Base-by-base conservation (phyloP, 2,113 vertebrate species). In the Aleadryas rufinucha region DNA sequence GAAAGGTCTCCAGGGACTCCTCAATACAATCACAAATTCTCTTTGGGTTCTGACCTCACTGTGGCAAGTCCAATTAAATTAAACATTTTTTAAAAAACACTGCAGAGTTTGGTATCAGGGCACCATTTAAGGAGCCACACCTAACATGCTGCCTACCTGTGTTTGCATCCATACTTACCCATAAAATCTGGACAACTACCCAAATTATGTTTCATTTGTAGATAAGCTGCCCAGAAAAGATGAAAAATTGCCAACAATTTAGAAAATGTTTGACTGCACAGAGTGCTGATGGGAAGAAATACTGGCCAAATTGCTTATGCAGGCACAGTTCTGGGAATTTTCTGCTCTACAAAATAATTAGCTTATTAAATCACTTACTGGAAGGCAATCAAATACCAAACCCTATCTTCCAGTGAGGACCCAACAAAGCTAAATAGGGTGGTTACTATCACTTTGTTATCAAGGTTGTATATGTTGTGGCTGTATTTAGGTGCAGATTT, bases 331-430 rank as follows among this genome's bases (percentile, higher is more conserved):
- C 59, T 80, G 93, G 71, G 87, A 87, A 61, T 80, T 83, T 96
- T 94, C 83, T 80, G 16, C 78, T 83, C 63, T 72, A 93, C 66
- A 93, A 89, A 96, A 96, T 97, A 90, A 92, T 94, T 90, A 96
- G 79, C 90, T 91, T 70, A 87, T 86, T 94, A 95, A 94, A 75
- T 69, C 78, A 83, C 30, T 81, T 56, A 90, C 37, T 93, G 91
- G 84, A 96, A 96, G n/a, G 68, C 60, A 87, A 66, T 82, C 87
- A 84, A 96, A 77, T 77, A 90, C 59, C 75, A 83, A 88, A 63
- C 9, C 19, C 30, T 44, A 39, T 31, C 33, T 92, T 90, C 49
- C 54, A 78, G 21, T 47, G 71, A 88, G 72, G 19, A 66, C 42
- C 65, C 28, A 82, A 54, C 16, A 80, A 74, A 95, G 49, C 23